Evolutionary conservation across 2,888 invertebrate genomes (phyloP).

Genomic region (Taenaris catops): DNA sequence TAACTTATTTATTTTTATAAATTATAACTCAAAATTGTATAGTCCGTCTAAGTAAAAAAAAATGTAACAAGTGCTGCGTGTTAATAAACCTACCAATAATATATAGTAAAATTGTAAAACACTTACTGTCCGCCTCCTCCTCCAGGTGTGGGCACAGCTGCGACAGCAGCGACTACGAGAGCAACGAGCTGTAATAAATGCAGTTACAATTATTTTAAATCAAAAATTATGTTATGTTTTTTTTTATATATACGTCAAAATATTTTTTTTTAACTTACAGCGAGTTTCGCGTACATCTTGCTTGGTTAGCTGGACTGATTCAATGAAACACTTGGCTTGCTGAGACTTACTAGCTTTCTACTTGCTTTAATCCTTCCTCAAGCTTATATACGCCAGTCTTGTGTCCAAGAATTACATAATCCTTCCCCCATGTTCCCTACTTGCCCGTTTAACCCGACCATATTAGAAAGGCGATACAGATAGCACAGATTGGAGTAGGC

Average conservation of each 20-base stretch:
- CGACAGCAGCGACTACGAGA: constrained; percentile 49
- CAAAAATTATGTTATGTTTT: no score
- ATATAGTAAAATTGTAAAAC: not conserved
- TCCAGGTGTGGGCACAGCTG: constrained; percentile 59
- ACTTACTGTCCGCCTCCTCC: constrained; percentile 67
- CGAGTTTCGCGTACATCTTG: constrained; percentile 75
- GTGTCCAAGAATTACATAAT: constrained; percentile 60
- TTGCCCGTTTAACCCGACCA: constrained; percentile 49
- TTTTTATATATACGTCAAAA: no score
- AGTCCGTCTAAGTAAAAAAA: no score
- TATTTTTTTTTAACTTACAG: constrained; percentile 69
- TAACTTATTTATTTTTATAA: no score
- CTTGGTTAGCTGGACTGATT: constrained; percentile 67
- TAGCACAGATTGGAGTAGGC: constrained; percentile 29
- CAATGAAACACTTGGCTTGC: constrained; percentile 49
- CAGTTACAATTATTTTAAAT: not conserved
- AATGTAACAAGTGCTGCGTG: no score
- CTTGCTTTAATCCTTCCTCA: constrained; percentile 45
- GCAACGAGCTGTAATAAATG: constrained; percentile 54
- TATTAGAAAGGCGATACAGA: constrained; percentile 45
- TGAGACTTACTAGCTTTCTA: constrained; percentile 61
- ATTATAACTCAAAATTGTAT: no score
- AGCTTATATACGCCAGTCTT: constrained; percentile 59
- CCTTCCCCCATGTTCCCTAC: constrained; percentile 67
- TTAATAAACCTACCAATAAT: no score